Evolutionary conservation across 2,888 invertebrate species (phyloP).

Genomic region (Eupithecia exiguata): DNA sequence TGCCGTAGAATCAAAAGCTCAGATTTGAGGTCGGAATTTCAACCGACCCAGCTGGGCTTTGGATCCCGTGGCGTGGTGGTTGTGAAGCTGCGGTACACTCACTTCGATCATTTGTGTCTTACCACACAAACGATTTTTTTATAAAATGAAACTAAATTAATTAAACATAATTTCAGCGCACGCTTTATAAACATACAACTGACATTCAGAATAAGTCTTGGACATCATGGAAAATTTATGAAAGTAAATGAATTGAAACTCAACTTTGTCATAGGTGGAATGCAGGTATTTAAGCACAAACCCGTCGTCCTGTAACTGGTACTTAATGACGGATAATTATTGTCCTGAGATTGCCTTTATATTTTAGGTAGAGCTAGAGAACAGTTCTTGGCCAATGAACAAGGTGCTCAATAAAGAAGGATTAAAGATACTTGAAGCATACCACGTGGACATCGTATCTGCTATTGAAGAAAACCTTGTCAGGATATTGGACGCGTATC

Average conservation of each 20-base stretch:
- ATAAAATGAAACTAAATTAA: not conserved
- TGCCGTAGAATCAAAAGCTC: no score
- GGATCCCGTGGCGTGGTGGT: no score
- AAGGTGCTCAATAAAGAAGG: conserved; percentile 55
- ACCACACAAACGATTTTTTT: no score
- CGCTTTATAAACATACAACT: conserved; percentile 41
- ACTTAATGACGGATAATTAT: not conserved
- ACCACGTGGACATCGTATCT: conserved; percentile 48
- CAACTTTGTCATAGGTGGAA: conserved; percentile 33
- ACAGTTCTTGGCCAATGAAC: conserved; percentile 59
- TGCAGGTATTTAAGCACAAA: conserved; percentile 42
- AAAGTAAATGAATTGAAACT: conserved; percentile 41
- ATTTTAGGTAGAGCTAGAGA: conserved; percentile 55
- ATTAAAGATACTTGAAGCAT: conserved; percentile 49
- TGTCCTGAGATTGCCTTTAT: not conserved
- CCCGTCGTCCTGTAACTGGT: not conserved
- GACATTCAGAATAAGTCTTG: conserved; percentile 41
- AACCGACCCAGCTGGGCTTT: no score
- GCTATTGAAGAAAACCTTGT: conserved; percentile 32
- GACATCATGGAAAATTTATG: conserved; percentile 38
- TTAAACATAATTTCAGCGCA: conserved; percentile 34
- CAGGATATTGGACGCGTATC: not conserved
- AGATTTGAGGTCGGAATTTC: no score
- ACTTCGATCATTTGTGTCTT: no score
- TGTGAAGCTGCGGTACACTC: no score